These are phyloP conservation scores for Philereme transversata DNA, from an alignment of 2,888 invertebrate genomes.

Conservation along the genomic window DNA sequence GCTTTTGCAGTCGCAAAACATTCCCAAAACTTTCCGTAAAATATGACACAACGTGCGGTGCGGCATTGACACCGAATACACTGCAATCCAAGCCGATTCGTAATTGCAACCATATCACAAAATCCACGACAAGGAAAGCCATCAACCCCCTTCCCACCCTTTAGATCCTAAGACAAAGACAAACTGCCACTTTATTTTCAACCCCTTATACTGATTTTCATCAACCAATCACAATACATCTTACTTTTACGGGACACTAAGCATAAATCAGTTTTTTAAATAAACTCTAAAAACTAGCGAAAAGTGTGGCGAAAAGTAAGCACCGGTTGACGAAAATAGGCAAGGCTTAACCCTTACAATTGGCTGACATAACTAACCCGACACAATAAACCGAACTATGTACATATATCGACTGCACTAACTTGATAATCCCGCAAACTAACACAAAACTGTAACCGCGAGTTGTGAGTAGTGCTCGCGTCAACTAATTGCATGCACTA, in stretches of 20 bases:
- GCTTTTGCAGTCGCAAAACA: conserved; percentile 67
- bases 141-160: conserved; percentile 18
- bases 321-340: background rate
- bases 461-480: conserved; percentile 1
- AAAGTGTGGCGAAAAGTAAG: too few relatives aligned
- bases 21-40: conserved; percentile 53
- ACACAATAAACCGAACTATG: conserved; percentile 19
- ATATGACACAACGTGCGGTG: conserved; percentile 44
- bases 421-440: conserved; percentile 10
- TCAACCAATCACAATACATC: background rate
- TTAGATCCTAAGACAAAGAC: conserved; percentile 24
- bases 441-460: conserved; percentile 27
- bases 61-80: conserved; percentile 45
- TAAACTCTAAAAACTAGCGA: background rate
- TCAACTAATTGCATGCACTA: background rate
- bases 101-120: conserved; percentile 43
- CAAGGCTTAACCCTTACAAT: conserved; percentile 18
- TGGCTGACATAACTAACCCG: conserved; percentile 43
- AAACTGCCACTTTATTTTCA: background rate
- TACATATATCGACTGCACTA: conserved; percentile 12
- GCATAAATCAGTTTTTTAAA: background rate
- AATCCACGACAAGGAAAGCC: conserved; percentile 31
- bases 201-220: conserved; percentile 7
- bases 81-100: conserved; percentile 42
- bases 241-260: background rate